Base-by-base conservation (phyloP, 2,888 invertebrate genomes). In the Lepetodrilus schrolli region DNA sequence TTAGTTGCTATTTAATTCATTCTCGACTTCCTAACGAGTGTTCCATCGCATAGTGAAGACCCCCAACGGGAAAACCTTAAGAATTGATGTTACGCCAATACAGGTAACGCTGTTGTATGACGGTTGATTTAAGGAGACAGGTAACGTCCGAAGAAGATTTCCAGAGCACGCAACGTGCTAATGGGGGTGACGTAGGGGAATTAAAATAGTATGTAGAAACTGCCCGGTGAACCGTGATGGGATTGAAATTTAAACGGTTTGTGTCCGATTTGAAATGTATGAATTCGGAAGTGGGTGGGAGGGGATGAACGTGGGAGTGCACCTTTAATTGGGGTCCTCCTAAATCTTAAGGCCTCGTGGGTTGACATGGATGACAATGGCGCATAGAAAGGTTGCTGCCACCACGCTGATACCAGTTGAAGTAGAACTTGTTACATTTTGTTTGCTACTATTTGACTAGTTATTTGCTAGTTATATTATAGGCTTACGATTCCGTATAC, bases 221-320 rank as follows among this genome's bases (percentile, higher is more conserved):
- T 58, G 17, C 17, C 26, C 30, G n/a, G 30, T 58, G 30, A 34
- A 7, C 26, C 58, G 58, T 58, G 58, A 58, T 30, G 30, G 34
- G 58, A 58, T 58, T 10, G 58, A 58, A 58, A 58, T 58, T 26
- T 58, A 58, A 58, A 58, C 58, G 58, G 17, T 58, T 58, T 30
- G 26, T 58, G 58, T 58, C 26, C 26, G 58, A 58, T 58, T 23
- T 58, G 30, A 58, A 58, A 58, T 58, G 58, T 30, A 26, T 30
- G 58, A n/a, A 21, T 13, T 58, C 21, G 58, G 58, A 58, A 34
- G 58, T 26, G 58, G 58, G 26, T 26, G 58, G 58, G 34, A 34
- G 58, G 58, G 30, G 34, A 30, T 10, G 17, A 23, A 17, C 26
- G 58, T 58, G 26, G n/a, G n/a, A n/a, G 26, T 23, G 26, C 26